Base-by-base conservation (phyloP, 2,113 vertebrate genomes). In the Lepisosteus osseus region DNA sequence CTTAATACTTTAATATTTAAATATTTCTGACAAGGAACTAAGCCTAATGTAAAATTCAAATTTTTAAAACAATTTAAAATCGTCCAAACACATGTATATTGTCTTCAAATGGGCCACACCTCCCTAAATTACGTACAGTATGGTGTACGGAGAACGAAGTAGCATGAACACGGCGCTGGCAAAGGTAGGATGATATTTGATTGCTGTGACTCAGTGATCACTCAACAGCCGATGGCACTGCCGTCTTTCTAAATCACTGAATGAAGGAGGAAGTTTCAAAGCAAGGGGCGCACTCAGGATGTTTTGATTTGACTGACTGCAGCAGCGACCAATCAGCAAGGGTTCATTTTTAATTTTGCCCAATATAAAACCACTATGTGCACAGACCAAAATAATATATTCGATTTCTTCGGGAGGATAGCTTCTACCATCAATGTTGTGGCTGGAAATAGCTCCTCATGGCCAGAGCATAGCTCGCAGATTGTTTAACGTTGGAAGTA, bases 221-320 rank as follows among this genome's bases (percentile, higher is more conserved):
- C 7, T 59, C 56, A 59, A 13, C 11, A 59, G 2, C 56, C 11
- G n/a, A n/a, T 4, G 7, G 56, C 3, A 12, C 56, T 59, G 7
- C 1, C 56, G 11, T 14, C 13, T 8, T 59, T 59, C 3, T 59
- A 8, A 12, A 59, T 1, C 56, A 12, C 17, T 15, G 40, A 17
- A 13, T 73, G 55, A 73, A 73, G 62, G 45, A 65, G 72, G 72
- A 73, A 68, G 59, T 54, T 68, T 68, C 44, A 7, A 51, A 67
- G 71, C 61, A 51, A 4, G 12, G 57, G 64, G 43, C 11, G 56
- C 7, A 12, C 56, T 1, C 56, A 13, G 11, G 56, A 59, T 43
- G 62, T 73, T 63, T 68, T 12, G 8, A n/a, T 54, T 73, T 68
- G 66, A 73, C 56, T 54, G 72, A 63, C 72, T 62, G 14, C 40